Evolutionary conservation across 2,797 vertebrate genomes (phyloP).

Genomic region (Chelmon rostratus): DNA sequence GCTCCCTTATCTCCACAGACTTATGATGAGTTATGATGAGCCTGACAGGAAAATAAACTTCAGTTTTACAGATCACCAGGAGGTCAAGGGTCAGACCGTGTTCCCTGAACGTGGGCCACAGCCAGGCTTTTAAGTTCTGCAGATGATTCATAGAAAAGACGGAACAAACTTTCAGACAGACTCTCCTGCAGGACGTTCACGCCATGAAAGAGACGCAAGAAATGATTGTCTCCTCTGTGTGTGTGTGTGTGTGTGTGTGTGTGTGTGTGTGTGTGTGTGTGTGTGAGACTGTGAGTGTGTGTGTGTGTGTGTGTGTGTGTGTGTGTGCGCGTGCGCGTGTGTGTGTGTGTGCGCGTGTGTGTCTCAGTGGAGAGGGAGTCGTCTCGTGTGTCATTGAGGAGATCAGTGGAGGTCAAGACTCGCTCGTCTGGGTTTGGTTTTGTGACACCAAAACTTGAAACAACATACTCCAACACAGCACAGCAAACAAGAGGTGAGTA

Average conservation of each 20-base stretch:
- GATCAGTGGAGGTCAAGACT: constrained; percentile 73
- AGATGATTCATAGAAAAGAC: not conserved
- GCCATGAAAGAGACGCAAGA: not conserved
- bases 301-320: constrained; percentile 15
- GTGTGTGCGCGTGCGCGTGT: constrained; percentile 23
- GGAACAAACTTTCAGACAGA: not conserved
- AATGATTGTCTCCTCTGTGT: not conserved
- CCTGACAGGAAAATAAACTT: constrained; percentile 14
- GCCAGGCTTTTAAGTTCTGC: not conserved
- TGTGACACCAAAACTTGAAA: constrained; percentile 36
- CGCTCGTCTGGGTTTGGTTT: constrained; percentile 47
- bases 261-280: constrained; percentile 8
- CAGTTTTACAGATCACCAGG: not conserved
- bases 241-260: constrained; percentile 13
- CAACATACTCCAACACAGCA: constrained; percentile 33
- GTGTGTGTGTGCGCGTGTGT: constrained; percentile 27
- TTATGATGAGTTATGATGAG: constrained; percentile 18
- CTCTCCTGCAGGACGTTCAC: not conserved
- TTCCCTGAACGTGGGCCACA: too few species aligned
- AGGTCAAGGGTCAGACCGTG: constrained; percentile 43
- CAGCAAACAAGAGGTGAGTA: constrained; percentile 66
- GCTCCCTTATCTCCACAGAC: constrained; percentile 35
- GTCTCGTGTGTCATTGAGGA: constrained; percentile 77
- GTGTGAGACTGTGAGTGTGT: constrained; percentile 13
- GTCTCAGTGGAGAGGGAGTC: constrained; percentile 81